Evolutionary conservation across 1,140 invertebrate species (phyloP).

Genomic region (Fopius arisanus): DNA sequence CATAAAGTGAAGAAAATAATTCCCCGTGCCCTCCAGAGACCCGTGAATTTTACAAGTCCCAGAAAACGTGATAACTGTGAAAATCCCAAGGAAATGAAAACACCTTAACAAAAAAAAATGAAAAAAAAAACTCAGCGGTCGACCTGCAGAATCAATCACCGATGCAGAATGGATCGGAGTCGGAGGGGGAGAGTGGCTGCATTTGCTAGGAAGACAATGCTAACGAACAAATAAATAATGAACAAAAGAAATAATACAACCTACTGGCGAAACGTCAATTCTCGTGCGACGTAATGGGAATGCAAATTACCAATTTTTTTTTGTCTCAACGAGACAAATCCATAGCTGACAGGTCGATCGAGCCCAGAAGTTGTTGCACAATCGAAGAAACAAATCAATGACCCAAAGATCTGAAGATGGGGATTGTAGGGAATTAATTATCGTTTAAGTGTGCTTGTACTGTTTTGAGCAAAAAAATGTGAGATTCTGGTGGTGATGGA

Average conservation of each 20-base stretch:
- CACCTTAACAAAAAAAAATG: conserved; percentile 59
- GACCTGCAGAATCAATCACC: conserved; percentile 80
- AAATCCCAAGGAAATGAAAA: background rate
- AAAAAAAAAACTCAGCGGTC: conserved; percentile 69
- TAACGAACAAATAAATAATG: conserved; percentile 10
- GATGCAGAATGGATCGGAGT: conserved; percentile 74
- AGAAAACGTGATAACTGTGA: background rate
- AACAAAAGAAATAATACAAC: conserved; percentile 15
- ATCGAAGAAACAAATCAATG: background rate
- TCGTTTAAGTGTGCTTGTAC: conserved; percentile 34
- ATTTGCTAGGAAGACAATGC: conserved; percentile 71
- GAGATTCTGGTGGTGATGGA: background rate
- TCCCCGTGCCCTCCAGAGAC: background rate
- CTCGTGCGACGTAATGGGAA: conserved; percentile 5
- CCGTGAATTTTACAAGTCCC: background rate
- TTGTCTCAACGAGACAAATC: background rate
- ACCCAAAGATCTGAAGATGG: background rate
- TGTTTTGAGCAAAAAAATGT: conserved; percentile 30
- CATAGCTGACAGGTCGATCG: background rate
- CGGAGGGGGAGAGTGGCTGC: conserved; percentile 80
- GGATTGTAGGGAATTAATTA: conserved; percentile 19
- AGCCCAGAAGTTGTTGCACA: background rate
- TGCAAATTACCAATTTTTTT: background rate
- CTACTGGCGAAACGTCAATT: conserved; percentile 19
- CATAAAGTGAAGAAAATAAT: background rate